A percentile compares a stretch with the other conserved stretches of the same genome.
Conservation (phyloP, 2,888 invertebrate genomes). For the Spodoptera exigua region DNA sequence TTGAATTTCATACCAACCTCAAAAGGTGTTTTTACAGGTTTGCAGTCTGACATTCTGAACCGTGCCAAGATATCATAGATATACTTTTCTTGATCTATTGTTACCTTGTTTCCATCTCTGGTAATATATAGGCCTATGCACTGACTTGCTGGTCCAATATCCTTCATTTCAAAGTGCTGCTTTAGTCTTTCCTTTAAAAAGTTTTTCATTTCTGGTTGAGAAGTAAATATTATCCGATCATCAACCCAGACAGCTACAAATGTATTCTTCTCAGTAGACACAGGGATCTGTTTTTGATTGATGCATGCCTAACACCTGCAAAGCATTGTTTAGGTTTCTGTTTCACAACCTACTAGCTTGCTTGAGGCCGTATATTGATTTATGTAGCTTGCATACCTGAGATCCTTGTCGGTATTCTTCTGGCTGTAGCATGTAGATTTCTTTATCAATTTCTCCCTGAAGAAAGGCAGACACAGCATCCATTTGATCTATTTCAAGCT, state of each 20-base stretch:
- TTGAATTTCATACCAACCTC: slow-evolving; percentile 16
- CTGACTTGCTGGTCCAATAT: slow-evolving; percentile 3
- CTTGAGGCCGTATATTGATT: slow-evolving; percentile 42
- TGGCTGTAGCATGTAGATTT: slow-evolving; percentile 54
- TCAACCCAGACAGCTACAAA: slow-evolving; percentile 44
- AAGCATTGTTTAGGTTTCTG: neutral
- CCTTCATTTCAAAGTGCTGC: neutral
- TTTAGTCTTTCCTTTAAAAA: neutral
- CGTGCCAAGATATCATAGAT: no score
- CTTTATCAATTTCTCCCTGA: slow-evolving; percentile 51
- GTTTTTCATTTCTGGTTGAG: neutral
- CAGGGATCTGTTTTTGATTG: slow-evolving; percentile 6
- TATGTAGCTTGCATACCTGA: slow-evolving; percentile 46
- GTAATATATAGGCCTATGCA: slow-evolving; percentile 11
- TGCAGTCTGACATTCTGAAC: slow-evolving; percentile 23
- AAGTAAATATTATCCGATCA: slow-evolving; percentile 37
- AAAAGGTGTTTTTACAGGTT: slow-evolving; percentile 12
- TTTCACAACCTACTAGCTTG: no score
- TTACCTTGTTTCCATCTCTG: neutral
- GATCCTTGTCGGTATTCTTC: slow-evolving; percentile 18
- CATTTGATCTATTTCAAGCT: slow-evolving; percentile 24
- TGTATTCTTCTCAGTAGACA: slow-evolving; percentile 7
- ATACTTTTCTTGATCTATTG: slow-evolving; percentile 16
- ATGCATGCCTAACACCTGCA: slow-evolving; percentile 33
- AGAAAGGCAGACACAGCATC: slow-evolving; percentile 48